A percentile compares a stretch with the other conserved stretches of the same genome.
These are phyloP conservation scores for Campylomormyrus numenius DNA, from an alignment of 2,113 vertebrate species.

Conservation along the genomic window DNA sequence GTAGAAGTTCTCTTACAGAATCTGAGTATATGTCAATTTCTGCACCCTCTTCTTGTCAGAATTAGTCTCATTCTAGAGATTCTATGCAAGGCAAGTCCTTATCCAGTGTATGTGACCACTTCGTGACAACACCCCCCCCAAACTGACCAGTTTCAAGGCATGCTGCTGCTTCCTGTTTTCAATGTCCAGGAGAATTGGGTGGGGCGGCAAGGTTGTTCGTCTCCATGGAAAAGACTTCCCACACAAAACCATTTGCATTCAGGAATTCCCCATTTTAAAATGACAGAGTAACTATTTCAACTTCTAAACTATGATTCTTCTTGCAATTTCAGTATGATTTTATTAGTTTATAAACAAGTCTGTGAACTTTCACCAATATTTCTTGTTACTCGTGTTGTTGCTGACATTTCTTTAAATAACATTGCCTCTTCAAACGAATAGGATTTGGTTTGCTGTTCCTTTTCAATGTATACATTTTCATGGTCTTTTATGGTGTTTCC, in stretches of 20 bases:
- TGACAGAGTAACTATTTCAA: not conserved
- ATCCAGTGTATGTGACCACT: not conserved
- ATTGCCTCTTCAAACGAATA: not conserved
- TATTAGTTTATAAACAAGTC: not conserved
- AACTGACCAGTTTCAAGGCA: not conserved
- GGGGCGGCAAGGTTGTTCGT: not conserved
- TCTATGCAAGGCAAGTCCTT: not conserved
- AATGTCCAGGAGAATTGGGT: not conserved
- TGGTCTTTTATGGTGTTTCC: not conserved
- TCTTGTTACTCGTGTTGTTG: not conserved
- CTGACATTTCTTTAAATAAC: not conserved
- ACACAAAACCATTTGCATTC: constrained; percentile 4
- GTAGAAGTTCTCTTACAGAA: not conserved
- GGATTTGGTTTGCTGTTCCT: not conserved
- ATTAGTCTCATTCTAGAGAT: not conserved
- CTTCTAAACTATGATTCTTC: not conserved
- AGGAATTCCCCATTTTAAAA: not conserved
- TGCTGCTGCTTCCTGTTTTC: constrained; percentile 13
- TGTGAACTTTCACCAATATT: not conserved
- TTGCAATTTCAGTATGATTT: not conserved
- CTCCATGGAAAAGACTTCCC: not conserved
- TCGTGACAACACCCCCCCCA: not conserved
- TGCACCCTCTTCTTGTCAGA: not conserved
- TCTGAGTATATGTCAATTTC: not conserved
- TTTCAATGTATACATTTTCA: not conserved